phyloP scores from a whole-genome alignment of 2,113 vertebrate genomes.

The Pimephales promelas region DNA sequence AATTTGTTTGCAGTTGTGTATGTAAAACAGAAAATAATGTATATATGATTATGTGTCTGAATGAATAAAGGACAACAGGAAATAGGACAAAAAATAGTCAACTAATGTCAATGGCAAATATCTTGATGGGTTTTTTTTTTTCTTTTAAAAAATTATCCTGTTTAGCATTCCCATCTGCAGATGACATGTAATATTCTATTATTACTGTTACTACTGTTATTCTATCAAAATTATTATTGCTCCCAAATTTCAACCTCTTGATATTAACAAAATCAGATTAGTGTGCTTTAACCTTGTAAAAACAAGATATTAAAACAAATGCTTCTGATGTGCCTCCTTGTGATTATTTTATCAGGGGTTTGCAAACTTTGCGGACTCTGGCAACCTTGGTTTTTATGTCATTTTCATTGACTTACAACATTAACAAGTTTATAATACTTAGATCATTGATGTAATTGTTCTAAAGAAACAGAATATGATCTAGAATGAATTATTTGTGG shows the following conservation, averaged over 20 bases:
- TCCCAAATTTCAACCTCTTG: constrained; percentile 29
- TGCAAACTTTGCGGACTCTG: too few species aligned
- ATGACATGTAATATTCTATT: constrained; percentile 21
- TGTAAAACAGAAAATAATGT: background rate
- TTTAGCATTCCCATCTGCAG: constrained; percentile 37
- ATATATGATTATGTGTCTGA: constrained; percentile 47
- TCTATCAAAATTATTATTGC: constrained; percentile 35
- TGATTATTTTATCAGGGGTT: background rate
- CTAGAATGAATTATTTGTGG: background rate
- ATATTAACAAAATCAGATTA: constrained; percentile 40
- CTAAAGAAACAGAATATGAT: background rate
- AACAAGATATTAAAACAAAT: constrained; percentile 25
- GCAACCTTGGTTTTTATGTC: background rate
- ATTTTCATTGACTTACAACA: background rate
- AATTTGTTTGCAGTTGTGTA: constrained; percentile 32
- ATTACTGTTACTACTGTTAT: constrained; percentile 24
- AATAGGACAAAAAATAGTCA: constrained; percentile 26
- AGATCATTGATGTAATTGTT: background rate
- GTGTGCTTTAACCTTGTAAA: constrained; percentile 32
- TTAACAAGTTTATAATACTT: background rate
- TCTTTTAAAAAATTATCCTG: constrained; percentile 4
- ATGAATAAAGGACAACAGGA: constrained; percentile 36
- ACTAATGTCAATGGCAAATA: background rate
- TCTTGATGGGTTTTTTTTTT: constrained; percentile 14
- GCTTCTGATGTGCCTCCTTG: background rate